Evolutionary conservation across 2,113 vertebrate genomes (phyloP).

Genomic region (Melospiza melodia): DNA sequence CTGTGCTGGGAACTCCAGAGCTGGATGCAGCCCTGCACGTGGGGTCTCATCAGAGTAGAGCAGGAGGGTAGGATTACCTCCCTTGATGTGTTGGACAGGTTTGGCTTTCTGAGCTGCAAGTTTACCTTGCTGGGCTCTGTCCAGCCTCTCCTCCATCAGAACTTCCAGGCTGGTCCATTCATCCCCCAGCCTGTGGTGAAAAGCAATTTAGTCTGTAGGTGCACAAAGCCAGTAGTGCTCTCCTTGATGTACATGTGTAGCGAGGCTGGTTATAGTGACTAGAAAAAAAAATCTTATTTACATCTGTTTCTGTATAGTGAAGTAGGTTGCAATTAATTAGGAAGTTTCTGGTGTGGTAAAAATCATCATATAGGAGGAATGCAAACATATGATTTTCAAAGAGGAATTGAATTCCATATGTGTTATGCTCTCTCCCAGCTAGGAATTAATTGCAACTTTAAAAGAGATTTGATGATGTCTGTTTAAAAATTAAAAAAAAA

Average conservation of each 20-base stretch:
- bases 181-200: neutral
- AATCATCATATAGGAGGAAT: constrained; percentile 81
- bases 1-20: neutral
- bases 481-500: constrained; percentile 60
- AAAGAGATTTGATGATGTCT: constrained; percentile 73
- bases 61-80: neutral
- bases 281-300: constrained; percentile 73
- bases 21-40: neutral
- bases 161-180: neutral
- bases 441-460: constrained; percentile 80
- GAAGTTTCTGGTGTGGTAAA: constrained; percentile 83
- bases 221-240: neutral
- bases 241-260: neutral
- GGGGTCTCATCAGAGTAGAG: neutral
- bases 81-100: neutral
- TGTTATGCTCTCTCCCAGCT: constrained; percentile 61
- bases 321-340: constrained; percentile 82
- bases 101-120: neutral
- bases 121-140: neutral
- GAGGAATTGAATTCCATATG: constrained; percentile 80
- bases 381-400: constrained; percentile 82
- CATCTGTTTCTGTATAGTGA: constrained; percentile 78
- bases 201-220: neutral
- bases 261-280: constrained; percentile 56
- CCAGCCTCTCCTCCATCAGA: neutral